phyloP scores from a whole-genome alignment of 2,888 invertebrate species.

The Drosophila birchii region DNA sequence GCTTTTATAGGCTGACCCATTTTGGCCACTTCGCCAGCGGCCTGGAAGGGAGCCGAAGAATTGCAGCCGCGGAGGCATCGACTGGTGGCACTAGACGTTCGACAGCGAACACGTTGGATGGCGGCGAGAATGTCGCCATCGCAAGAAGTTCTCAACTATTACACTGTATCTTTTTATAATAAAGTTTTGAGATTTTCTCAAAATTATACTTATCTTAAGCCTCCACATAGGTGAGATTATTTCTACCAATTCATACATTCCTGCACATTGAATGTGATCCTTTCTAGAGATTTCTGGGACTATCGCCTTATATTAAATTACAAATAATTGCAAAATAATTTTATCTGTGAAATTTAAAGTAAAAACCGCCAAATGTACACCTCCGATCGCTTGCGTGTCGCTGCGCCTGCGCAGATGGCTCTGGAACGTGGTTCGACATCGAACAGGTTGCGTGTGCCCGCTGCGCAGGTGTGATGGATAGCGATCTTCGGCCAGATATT shows the following conservation, averaged over 20 bases:
- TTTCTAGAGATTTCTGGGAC: not conserved
- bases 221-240: not conserved
- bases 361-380: not conserved
- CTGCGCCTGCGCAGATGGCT: slow-evolving; percentile 35
- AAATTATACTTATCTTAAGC: not conserved
- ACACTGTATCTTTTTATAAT: not conserved
- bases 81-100: slow-evolving; percentile 6
- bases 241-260: not conserved
- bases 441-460: slow-evolving; percentile 23
- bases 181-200: rapidly evolving
- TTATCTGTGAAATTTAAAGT: not conserved
- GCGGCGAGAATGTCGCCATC: not conserved
- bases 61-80: slow-evolving; percentile 52
- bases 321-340: too few species aligned
- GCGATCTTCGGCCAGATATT: slow-evolving; percentile 31
- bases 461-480: slow-evolving; percentile 50
- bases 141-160: not conserved
- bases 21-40: slow-evolving; percentile 67
- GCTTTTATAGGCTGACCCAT: slow-evolving; percentile 93
- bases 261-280: too few species aligned
- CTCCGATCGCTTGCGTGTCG: slow-evolving; percentile 16
- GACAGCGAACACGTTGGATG: slow-evolving; percentile 58
- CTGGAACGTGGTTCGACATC: slow-evolving; percentile 11
- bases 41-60: slow-evolving; percentile 60
- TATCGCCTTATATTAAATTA: not conserved